phyloP scores from a whole-genome alignment of 1,140 invertebrate species.

The Micrasema minimum region DNA sequence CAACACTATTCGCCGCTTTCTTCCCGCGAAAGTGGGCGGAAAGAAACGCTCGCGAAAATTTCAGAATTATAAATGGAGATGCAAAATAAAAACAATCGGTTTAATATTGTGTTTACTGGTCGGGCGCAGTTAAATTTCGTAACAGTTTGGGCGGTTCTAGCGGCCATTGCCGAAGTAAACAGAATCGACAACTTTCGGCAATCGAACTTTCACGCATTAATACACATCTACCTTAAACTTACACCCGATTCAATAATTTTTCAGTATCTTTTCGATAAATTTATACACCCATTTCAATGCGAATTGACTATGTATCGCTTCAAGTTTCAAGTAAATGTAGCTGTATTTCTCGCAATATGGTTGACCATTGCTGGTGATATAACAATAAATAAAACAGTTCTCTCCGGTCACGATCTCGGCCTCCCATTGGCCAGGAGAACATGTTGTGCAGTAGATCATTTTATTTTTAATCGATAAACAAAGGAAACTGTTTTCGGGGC shows the following conservation, averaged over 20 bases:
- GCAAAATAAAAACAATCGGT: conserved; percentile 22
- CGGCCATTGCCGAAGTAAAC: no score
- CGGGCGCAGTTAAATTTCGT: conserved; percentile 10
- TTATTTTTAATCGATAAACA: conserved; percentile 37
- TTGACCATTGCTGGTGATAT: conserved; percentile 23
- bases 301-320: no score
- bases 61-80: conserved; percentile 23
- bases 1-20: conserved; percentile 17
- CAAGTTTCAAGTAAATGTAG: no score
- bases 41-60: conserved; percentile 22
- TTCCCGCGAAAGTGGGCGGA: conserved; percentile 38
- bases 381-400: conserved; percentile 34
- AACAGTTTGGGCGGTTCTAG: conserved; percentile 16
- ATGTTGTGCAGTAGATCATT: conserved; percentile 16
- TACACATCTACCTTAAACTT: no score
- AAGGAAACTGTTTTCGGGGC: conserved; percentile 30
- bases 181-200: no score
- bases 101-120: neutral
- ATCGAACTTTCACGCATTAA: neutral
- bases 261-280: no score
- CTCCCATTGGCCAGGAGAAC: conserved; percentile 5
- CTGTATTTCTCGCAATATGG: neutral
- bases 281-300: no score
- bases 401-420: conserved; percentile 30
- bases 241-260: no score